Evolutionary conservation across 2,797 vertebrate species (phyloP).

Genomic region (Harpagifer antarcticus): DNA sequence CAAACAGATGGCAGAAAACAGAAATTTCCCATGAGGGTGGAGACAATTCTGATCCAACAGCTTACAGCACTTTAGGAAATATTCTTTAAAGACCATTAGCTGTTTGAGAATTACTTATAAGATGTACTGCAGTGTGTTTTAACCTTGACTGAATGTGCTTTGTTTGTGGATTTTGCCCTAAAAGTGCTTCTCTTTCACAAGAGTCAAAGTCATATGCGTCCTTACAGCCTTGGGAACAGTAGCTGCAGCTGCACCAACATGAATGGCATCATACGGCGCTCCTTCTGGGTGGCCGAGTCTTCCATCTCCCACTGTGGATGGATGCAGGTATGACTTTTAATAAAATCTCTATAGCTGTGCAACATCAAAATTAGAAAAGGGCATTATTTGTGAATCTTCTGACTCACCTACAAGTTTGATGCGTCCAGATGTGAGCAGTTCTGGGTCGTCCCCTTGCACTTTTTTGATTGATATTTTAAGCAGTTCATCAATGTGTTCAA

Average conservation of each 20-base stretch:
- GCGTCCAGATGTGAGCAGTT: constrained; percentile 87
- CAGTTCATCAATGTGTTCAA: constrained; percentile 93
- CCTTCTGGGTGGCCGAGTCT: constrained; percentile 88
- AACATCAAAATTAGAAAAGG: not conserved
- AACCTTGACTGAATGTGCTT: not conserved
- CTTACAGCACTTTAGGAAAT: not conserved
- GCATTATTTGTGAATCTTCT: not conserved
- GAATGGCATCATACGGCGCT: constrained; percentile 93
- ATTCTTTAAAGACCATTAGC: not conserved
- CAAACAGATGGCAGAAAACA: not conserved
- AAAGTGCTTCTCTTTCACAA: not conserved
- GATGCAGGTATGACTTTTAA: not conserved
- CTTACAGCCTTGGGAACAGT: constrained; percentile 89
- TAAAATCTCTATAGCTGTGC: not conserved
- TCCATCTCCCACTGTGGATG: constrained; percentile 89
- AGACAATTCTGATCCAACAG: not conserved
- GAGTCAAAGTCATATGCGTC: not conserved
- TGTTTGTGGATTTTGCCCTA: not conserved
- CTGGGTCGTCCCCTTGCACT: constrained; percentile 87
- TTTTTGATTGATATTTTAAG: constrained; percentile 88
- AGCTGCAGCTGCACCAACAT: constrained; percentile 91
- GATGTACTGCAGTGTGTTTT: not conserved
- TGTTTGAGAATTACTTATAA: not conserved
- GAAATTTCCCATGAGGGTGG: not conserved
- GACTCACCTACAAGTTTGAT: constrained; percentile 89